These are phyloP conservation scores for Athalia circularis DNA, from an alignment of 2,888 invertebrate genomes.

Conservation along the genomic window DNA sequence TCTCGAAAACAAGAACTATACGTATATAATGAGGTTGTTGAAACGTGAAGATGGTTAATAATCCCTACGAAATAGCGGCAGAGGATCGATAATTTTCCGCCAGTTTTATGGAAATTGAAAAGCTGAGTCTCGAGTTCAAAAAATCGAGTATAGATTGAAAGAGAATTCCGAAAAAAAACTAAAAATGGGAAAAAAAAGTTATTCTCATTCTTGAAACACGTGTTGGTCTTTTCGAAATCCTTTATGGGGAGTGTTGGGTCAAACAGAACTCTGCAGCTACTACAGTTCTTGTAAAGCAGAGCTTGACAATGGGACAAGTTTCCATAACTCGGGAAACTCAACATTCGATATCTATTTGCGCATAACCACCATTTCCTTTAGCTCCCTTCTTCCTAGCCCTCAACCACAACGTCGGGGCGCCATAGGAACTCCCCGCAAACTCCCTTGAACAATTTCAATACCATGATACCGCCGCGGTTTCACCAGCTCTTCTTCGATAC, in stretches of 20 bases:
- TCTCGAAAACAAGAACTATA: neutral
- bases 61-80: neutral
- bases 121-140: neutral
- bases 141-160: too few species aligned
- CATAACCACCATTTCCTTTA: conserved; percentile 27
- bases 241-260: neutral
- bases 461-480: neutral
- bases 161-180: too few species aligned
- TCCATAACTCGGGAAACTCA: conserved; percentile 35
- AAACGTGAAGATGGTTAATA: neutral
- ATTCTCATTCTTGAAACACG: too few species aligned
- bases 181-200: too few species aligned
- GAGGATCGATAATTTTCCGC: neutral
- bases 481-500: conserved; percentile 17
- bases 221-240: too few species aligned
- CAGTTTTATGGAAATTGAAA: conserved; percentile 5
- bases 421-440: conserved; percentile 26
- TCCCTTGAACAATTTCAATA: conserved; percentile 38
- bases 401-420: conserved; percentile 22
- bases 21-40: neutral
- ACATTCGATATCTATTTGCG: conserved; percentile 43
- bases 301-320: conserved; percentile 43
- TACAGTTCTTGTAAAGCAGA: conserved; percentile 35
- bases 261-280: conserved; percentile 17
- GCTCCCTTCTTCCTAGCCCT: conserved; percentile 16